Conservation (phyloP, 2,113 vertebrate species). For the Ciconia stormi region DNA sequence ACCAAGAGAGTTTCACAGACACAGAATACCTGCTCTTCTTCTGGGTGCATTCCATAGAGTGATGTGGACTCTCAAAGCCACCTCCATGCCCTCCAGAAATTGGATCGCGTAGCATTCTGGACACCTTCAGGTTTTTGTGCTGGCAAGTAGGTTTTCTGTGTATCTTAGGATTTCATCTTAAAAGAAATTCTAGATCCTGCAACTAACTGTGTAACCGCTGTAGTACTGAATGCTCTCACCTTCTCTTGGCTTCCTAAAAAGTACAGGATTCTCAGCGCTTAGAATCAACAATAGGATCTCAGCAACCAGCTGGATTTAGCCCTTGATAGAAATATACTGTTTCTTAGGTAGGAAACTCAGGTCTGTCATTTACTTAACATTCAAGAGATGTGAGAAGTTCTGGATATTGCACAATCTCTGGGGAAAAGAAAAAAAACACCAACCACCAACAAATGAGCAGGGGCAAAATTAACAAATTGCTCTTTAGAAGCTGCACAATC, state of each 20-base stretch:
- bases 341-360: neutral
- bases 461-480: neutral
- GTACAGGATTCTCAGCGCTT: neutral
- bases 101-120: neutral
- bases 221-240: neutral
- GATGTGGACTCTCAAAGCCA: neutral
- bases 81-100: neutral
- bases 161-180: neutral
- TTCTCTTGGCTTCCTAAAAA: neutral
- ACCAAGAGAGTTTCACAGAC: neutral
- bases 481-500: constrained; percentile 5
- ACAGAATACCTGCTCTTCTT: neutral
- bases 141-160: neutral
- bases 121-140: neutral
- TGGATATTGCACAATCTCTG: neutral
- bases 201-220: neutral
- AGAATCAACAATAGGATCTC: neutral
- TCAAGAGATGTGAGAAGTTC: neutral
- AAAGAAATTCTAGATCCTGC: neutral
- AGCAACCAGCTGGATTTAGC: neutral
- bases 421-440: neutral
- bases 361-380: neutral
- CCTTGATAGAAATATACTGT: neutral
- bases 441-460: neutral
- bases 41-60: neutral